Conservation (phyloP, 1,140 invertebrate species). For the Pantala flavescens region DNA sequence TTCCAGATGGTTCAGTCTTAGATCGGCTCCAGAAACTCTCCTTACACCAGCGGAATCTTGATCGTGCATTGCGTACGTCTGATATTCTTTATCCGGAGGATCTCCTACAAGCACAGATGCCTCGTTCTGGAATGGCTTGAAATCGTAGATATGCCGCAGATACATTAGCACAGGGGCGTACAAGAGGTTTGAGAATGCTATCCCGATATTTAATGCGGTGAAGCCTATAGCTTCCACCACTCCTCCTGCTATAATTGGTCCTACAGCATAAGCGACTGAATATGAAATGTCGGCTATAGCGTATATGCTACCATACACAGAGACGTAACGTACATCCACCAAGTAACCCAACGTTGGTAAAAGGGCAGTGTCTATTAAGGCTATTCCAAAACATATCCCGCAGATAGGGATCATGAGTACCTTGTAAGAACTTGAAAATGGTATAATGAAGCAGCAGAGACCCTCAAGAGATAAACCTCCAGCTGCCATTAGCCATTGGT, state of each 20-base stretch:
- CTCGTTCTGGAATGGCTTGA: conserved; percentile 89
- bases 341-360: conserved; percentile 93
- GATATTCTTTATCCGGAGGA: conserved; percentile 84
- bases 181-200: conserved; percentile 84
- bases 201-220: conserved; percentile 86
- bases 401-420: conserved; percentile 94
- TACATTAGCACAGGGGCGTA: conserved; percentile 88
- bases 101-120: conserved; percentile 85
- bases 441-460: conserved; percentile 90
- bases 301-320: conserved; percentile 98
- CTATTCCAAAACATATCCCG: conserved; percentile 97
- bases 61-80: conserved; percentile 86
- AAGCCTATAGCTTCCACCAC: conserved; percentile 95
- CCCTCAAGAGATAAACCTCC: conserved; percentile 89
- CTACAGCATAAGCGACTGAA: conserved; percentile 95
- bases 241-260: conserved; percentile 94
- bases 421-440: conserved; percentile 84
- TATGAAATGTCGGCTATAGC: conserved; percentile 99
- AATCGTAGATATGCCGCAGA: conserved; percentile 87
- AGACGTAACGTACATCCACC: conserved; percentile 94
- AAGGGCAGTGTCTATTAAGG: conserved; percentile 94
- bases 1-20: conserved; percentile 55
- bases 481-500: conserved; percentile 95
- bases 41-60: conserved; percentile 44
- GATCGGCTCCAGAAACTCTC: conserved; percentile 39